Conservation (phyloP, 2,113 vertebrate species). For the Delphinapterus leucas region DNA sequence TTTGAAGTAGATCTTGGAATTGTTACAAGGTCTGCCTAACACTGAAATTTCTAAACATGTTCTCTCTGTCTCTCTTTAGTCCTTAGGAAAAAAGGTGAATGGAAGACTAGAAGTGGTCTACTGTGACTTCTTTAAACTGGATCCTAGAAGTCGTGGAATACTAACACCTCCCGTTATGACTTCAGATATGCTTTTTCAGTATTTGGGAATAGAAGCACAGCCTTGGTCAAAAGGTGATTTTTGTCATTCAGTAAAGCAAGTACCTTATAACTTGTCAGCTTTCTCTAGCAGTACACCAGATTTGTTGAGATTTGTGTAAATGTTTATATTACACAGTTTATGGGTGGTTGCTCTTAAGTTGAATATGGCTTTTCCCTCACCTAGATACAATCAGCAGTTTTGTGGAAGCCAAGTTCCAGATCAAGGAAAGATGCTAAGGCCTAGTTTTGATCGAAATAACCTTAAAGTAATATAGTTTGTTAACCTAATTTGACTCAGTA, state of each 20-base stretch:
- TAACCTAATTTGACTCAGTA: constrained; percentile 10
- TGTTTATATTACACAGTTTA: not conserved
- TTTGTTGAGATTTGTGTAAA: not conserved
- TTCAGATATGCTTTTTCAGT: constrained; percentile 87
- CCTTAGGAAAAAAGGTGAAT: constrained; percentile 81
- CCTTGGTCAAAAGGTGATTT: constrained; percentile 87
- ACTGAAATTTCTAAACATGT: not conserved
- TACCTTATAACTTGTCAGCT: not conserved
- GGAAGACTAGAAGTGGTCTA: constrained; percentile 89
- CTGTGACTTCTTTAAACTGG: constrained; percentile 92
- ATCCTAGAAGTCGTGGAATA: constrained; percentile 79
- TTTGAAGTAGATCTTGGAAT: not conserved
- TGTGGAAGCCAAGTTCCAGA: not conserved
- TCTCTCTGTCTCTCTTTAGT: constrained; percentile 78
- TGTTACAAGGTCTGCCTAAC: not conserved
- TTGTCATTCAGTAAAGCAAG: not conserved
- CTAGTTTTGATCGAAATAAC: not conserved
- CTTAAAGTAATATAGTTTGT: not conserved
- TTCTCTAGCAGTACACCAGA: not conserved
- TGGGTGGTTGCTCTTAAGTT: not conserved
- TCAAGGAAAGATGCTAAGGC: not conserved
- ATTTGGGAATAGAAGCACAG: constrained; percentile 86
- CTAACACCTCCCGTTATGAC: constrained; percentile 83
- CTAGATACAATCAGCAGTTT: not conserved
- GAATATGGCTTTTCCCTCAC: not conserved